A percentile compares a stretch with the other conserved stretches of the same genome.
These are phyloP conservation scores for Leptobrachium ailaonicum DNA, from an alignment of 2,113 vertebrate species.

Conservation along the genomic window DNA sequence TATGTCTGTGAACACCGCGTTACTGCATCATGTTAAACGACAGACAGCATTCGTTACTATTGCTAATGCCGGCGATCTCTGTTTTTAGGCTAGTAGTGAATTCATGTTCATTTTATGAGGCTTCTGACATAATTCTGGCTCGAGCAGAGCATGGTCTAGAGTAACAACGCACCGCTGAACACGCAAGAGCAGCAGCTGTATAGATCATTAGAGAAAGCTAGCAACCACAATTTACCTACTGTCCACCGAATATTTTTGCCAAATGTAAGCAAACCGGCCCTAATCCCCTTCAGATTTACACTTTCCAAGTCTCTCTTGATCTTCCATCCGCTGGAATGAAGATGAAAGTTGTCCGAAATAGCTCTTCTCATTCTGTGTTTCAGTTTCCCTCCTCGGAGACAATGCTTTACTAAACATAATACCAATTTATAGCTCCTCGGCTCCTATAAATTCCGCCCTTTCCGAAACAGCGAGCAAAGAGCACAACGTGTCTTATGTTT, in stretches of 20 bases:
- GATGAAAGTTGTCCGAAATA: constrained; percentile 29
- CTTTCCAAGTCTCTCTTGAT: constrained; percentile 19
- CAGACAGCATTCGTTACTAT: neutral
- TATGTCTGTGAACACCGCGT: neutral
- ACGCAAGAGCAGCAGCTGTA: constrained; percentile 46
- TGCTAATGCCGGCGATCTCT: neutral
- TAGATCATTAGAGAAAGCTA: constrained; percentile 47
- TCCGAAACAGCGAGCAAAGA: constrained; percentile 1
- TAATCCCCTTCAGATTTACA: constrained; percentile 35
- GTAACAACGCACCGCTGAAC: constrained; percentile 2
- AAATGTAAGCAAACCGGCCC: constrained; percentile 29
- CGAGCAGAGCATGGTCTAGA: constrained; percentile 21
- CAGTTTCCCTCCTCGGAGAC: constrained; percentile 19
- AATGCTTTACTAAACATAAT: constrained; percentile 16
- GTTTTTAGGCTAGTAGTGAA: constrained; percentile 31
- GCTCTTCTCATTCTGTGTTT: constrained; percentile 4
- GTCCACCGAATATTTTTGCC: constrained; percentile 21
- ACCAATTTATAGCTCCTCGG: constrained; percentile 15
- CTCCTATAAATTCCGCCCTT: constrained; percentile 12
- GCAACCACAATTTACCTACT: constrained; percentile 33
- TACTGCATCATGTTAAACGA: neutral
- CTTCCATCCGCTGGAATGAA: constrained; percentile 3
- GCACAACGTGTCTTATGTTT: neutral
- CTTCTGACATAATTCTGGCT: constrained; percentile 38
- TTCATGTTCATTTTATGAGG: constrained; percentile 44